These are phyloP conservation scores for Pseudopodoces humilis DNA, from an alignment of 2,113 vertebrate species.

Conservation along the genomic window DNA sequence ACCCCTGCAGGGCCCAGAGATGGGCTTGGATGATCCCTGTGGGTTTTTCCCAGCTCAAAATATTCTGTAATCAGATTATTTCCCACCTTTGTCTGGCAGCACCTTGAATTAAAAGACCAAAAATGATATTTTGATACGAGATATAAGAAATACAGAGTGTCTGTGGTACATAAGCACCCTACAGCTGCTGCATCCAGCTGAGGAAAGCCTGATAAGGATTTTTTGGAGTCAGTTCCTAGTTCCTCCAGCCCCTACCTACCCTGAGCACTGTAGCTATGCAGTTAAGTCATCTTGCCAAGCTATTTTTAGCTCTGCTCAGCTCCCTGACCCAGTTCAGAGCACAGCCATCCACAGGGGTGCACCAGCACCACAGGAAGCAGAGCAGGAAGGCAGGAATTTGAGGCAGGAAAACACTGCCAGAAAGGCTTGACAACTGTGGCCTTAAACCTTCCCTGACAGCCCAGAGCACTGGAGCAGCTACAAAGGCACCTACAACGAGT, in stretches of 20 bases:
- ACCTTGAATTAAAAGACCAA: background rate
- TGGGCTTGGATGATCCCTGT: background rate
- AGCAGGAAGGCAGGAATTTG: background rate
- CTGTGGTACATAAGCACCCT: background rate
- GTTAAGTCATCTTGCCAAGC: background rate
- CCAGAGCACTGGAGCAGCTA: background rate
- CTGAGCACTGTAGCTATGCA: background rate
- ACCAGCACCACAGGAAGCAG: background rate
- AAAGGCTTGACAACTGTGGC: background rate
- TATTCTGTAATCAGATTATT: background rate
- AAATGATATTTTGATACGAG: background rate
- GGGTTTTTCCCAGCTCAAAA: background rate
- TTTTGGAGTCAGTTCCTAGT: background rate
- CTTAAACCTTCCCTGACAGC: background rate
- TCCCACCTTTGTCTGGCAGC: background rate
- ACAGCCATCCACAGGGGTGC: background rate
- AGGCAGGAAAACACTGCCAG: background rate
- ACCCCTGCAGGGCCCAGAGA: background rate
- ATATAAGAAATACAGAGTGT: background rate
- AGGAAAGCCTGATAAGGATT: background rate
- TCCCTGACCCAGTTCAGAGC: conserved; percentile 50
- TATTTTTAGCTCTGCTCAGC: conserved; percentile 42
- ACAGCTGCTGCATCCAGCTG: background rate
- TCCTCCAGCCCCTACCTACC: background rate
- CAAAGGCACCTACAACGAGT: accelerated